Percentiles rank a stretch among this genome's conserved stretches.
Conservation (phyloP, 2,113 vertebrate genomes). For the Chionomys nivalis region DNA sequence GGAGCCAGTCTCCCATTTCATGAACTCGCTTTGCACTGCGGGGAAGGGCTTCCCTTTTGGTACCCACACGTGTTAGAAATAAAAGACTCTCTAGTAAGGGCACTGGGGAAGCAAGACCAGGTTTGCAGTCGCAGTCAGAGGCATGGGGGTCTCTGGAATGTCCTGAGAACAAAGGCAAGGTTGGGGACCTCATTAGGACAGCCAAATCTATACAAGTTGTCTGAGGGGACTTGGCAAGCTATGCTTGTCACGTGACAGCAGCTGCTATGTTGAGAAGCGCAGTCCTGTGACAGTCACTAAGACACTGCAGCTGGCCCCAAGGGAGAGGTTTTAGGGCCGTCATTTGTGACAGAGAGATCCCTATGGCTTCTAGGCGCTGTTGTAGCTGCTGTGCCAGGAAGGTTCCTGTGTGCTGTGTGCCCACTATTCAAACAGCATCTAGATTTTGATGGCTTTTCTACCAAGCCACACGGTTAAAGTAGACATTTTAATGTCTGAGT, state of each 20-base stretch:
- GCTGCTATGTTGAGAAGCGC: neutral
- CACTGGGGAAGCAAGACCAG: neutral
- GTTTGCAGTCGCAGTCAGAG: neutral
- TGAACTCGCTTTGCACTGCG: accelerated
- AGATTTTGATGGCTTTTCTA: accelerated
- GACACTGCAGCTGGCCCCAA: neutral
- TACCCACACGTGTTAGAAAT: too few relatives aligned
- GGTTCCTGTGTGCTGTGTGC: neutral
- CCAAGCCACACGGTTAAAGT: accelerated
- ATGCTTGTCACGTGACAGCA: neutral
- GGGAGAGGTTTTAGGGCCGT: neutral
- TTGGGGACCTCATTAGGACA: neutral
- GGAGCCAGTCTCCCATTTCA: neutral
- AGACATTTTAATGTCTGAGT: neutral
- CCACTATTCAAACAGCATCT: accelerated
- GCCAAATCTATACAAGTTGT: neutral
- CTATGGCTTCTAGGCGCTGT: too few relatives aligned
- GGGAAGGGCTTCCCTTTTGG: accelerated
- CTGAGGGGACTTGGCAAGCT: neutral
- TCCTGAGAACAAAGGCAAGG: neutral
- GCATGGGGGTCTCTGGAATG: neutral
- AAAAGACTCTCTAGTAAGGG: neutral
- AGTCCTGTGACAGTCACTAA: neutral
- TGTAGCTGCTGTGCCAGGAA: neutral
- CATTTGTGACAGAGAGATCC: neutral